Conservation (phyloP, 1,140 invertebrate species). For the Trichonephila inaurata region DNA sequence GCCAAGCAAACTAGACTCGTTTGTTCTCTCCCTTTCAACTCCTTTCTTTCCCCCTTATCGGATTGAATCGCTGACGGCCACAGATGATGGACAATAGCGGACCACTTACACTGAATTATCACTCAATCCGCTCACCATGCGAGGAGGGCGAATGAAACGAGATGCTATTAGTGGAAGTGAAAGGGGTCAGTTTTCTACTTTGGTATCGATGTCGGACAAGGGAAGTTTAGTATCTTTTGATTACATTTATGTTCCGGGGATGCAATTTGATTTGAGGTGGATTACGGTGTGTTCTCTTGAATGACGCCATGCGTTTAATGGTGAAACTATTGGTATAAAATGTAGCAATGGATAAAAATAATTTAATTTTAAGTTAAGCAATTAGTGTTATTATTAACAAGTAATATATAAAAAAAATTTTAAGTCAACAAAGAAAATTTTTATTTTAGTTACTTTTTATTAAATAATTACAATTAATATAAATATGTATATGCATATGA, state of each 20-base stretch:
- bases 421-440: too few species aligned
- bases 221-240: neutral
- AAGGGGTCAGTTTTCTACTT: constrained; percentile 17
- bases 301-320: neutral
- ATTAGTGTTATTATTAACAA: too few species aligned
- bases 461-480: too few species aligned
- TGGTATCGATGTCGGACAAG: neutral
- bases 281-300: neutral
- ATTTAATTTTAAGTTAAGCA: too few species aligned
- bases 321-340: too few species aligned
- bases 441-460: too few species aligned
- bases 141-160: neutral
- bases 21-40: neutral
- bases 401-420: too few species aligned
- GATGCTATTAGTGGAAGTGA: constrained; percentile 48
- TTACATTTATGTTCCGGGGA: neutral
- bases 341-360: too few species aligned
- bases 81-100: constrained; percentile 54
- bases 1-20: neutral
- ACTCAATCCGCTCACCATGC: neutral
- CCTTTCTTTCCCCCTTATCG: neutral
- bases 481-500: too few species aligned
- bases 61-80: constrained; percentile 24
- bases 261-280: neutral
- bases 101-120: constrained; percentile 43